These are phyloP conservation scores for Tachysurus vachellii DNA, from an alignment of 2,113 vertebrate genomes.

Conservation along the genomic window DNA sequence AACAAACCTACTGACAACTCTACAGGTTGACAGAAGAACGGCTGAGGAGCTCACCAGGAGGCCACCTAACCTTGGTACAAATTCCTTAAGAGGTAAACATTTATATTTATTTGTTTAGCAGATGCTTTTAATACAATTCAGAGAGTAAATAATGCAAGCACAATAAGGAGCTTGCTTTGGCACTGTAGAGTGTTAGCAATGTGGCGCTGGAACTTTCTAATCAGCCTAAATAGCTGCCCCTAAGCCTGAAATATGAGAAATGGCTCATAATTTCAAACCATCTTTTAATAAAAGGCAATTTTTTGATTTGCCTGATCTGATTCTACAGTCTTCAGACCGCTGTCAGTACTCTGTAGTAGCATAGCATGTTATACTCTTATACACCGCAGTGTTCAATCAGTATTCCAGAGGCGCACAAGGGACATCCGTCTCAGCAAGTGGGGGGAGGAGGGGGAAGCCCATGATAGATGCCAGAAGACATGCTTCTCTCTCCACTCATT, in stretches of 20 bases:
- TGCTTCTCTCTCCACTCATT: slow-evolving; percentile 6
- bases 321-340: background rate
- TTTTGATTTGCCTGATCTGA: background rate
- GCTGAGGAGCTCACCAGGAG: slow-evolving; percentile 25
- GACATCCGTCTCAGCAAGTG: slow-evolving; percentile 24
- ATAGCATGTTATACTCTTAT: background rate
- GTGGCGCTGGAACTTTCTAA: background rate
- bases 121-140: background rate
- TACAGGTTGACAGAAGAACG: slow-evolving; percentile 4
- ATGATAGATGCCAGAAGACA: background rate
- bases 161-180: background rate
- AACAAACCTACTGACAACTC: slow-evolving; percentile 16
- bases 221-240: background rate
- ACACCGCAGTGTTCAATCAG: slow-evolving; percentile 46
- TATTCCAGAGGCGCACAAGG: slow-evolving; percentile 44
- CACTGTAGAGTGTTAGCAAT: background rate
- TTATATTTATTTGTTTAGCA: background rate
- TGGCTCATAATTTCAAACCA: background rate
- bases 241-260: background rate
- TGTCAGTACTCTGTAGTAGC: background rate
- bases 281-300: background rate
- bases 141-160: background rate
- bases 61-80: background rate
- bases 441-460: background rate
- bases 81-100: slow-evolving; percentile 18